Evolutionary conservation across 2,113 vertebrate genomes (phyloP).

Genomic region (Agapornis roseicollis): DNA sequence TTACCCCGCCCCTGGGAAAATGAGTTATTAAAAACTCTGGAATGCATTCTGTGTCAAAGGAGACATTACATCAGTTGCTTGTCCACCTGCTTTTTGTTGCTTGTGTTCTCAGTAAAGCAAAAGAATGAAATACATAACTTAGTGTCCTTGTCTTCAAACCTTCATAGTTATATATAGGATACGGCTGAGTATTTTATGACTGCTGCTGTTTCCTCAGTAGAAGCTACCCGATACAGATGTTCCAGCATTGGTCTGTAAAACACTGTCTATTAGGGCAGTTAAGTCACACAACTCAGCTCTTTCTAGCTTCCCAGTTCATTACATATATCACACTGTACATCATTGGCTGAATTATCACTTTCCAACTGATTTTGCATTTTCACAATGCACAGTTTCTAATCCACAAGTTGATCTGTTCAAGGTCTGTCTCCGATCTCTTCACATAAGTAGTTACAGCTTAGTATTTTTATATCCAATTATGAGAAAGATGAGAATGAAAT

Average conservation of each 20-base stretch:
- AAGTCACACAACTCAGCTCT: slow-evolving; percentile 3
- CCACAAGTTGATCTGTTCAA: not conserved
- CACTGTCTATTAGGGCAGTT: not conserved
- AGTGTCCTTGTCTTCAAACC: slow-evolving; percentile 14
- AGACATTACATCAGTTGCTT: not conserved
- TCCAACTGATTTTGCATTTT: not conserved
- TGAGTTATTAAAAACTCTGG: not conserved
- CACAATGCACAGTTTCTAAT: not conserved
- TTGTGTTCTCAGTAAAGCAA: not conserved
- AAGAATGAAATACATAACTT: not conserved
- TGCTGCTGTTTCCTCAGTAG: not conserved
- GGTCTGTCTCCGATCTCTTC: not conserved
- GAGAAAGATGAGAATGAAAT: slow-evolving; percentile 46
- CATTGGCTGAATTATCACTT: slow-evolving; percentile 1
- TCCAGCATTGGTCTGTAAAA: not conserved
- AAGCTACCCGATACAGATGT: not conserved
- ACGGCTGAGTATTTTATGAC: slow-evolving; percentile 16
- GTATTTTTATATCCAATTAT: slow-evolving; percentile 38
- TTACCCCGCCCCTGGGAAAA: not conserved
- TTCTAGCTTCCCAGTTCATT: not conserved
- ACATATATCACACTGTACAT: not conserved
- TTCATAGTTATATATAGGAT: not conserved
- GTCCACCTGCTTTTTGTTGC: not conserved
- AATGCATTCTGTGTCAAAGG: slow-evolving; percentile 1
- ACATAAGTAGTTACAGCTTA: not conserved